Percentiles rank a stretch among this genome's conserved stretches.
Evolutionary conservation across 2,797 vertebrate species (phyloP).

Genomic region (Calcarius lapponicus): DNA sequence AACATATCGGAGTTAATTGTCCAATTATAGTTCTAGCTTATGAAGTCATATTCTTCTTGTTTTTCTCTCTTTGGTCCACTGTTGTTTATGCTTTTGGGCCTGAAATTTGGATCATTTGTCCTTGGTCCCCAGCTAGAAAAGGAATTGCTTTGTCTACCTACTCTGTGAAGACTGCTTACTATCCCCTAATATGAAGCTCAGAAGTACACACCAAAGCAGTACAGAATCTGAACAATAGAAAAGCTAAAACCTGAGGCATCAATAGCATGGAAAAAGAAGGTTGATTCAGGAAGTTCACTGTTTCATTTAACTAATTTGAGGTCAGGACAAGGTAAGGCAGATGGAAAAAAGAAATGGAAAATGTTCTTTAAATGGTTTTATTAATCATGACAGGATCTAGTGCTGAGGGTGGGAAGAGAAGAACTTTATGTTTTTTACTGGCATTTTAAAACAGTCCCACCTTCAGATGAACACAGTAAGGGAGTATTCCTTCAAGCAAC

Average conservation of each 20-base stretch:
- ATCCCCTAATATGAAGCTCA: not conserved
- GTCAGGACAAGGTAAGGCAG: slow-evolving; percentile 33
- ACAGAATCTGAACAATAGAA: not conserved
- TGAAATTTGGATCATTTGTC: not conserved
- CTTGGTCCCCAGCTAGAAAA: not conserved
- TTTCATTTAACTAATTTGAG: slow-evolving; percentile 49
- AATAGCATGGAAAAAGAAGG: not conserved
- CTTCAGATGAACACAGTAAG: not conserved
- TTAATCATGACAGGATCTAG: not conserved
- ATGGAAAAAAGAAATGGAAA: slow-evolving; percentile 36
- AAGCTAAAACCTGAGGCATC: not conserved
- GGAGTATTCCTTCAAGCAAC: slow-evolving; percentile 8
- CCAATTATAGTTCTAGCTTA: not conserved
- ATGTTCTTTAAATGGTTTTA: not conserved
- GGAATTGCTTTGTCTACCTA: not conserved
- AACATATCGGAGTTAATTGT: not conserved
- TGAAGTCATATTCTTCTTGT: not conserved
- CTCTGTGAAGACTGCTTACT: not conserved
- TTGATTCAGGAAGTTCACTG: not conserved
- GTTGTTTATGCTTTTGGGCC: not conserved
- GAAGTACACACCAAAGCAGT: not conserved
- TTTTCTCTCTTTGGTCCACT: not conserved
- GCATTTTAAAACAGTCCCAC: not conserved
- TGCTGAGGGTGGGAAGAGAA: not conserved
- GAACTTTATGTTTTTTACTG: not conserved